These are phyloP conservation scores for Pocillopora meandrina DNA, from an alignment of 92 coral and sea anemone genomes.

Conservation along the genomic window DNA sequence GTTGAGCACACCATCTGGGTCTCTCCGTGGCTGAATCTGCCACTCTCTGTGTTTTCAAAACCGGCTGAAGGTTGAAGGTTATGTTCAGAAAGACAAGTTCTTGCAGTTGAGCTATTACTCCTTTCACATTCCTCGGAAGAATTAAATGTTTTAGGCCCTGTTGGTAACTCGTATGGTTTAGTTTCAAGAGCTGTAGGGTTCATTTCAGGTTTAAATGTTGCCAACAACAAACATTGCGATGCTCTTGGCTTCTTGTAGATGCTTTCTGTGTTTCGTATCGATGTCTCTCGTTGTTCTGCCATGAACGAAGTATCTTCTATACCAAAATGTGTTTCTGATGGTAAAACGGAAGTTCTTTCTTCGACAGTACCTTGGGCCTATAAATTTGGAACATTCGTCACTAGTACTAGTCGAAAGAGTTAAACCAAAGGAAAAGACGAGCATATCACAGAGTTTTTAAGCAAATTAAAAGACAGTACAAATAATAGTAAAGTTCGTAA, in stretches of 20 bases:
- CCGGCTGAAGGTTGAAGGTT: conserved; percentile 19
- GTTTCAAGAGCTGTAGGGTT: background rate
- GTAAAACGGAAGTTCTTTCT: background rate
- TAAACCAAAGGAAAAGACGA: background rate
- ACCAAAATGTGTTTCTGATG: background rate
- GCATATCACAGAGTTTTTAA: no score
- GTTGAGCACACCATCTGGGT: background rate
- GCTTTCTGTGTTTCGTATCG: background rate
- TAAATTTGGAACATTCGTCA: background rate
- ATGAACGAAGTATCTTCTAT: background rate
- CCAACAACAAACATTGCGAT: background rate
- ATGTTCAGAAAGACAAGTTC: background rate
- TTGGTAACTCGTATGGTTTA: background rate
- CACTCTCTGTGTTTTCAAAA: background rate
- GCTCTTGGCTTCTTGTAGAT: background rate
- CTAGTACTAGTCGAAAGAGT: background rate
- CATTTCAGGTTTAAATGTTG: background rate
- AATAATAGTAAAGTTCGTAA: no score
- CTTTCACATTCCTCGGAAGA: background rate
- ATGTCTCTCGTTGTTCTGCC: conserved; percentile 1
- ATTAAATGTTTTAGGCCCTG: background rate
- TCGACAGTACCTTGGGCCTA: background rate
- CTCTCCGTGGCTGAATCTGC: background rate
- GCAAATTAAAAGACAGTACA: no score
- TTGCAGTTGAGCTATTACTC: background rate